Percentiles rank a stretch among this genome's conserved stretches.
phyloP scores from a whole-genome alignment of 2,113 vertebrate species.

The Menura novaehollandiae region DNA sequence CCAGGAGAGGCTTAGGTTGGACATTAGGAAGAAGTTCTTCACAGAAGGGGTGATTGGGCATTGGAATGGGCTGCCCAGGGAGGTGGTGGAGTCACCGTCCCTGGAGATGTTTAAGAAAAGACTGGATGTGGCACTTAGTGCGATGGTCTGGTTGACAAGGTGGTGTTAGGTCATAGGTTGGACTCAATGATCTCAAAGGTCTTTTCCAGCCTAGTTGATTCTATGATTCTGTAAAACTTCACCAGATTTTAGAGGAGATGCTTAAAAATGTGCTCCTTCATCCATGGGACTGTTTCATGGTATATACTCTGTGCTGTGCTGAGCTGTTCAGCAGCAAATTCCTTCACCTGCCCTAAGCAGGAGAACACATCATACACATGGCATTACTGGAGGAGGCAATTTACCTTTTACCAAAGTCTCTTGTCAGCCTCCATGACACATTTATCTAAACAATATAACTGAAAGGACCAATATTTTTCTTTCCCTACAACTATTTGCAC shows the following conservation, averaged over 20 bases:
- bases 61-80: not conserved
- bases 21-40: not conserved
- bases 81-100: not conserved
- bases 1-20: not conserved
- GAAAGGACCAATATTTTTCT: not conserved
- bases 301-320: not conserved
- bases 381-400: not conserved
- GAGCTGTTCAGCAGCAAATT: not conserved
- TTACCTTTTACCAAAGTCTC: not conserved
- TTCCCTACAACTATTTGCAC: not conserved
- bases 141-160: not conserved
- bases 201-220: not conserved
- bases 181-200: not conserved
- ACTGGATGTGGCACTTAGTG: not conserved
- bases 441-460: not conserved
- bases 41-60: not conserved
- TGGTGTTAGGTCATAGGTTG: not conserved
- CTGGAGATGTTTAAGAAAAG: not conserved
- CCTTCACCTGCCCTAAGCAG: not conserved
- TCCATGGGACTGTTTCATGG: not conserved
- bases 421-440: not conserved
- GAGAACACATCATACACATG: not conserved
- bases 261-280: fast-evolving
- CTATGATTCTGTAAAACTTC: not conserved
- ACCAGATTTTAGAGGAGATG: not conserved